Evolutionary conservation across 2,888 invertebrate genomes (phyloP), one percentile per base, ranked within the genome.

Genomic region (Teinopalpus imperialis): DNA sequence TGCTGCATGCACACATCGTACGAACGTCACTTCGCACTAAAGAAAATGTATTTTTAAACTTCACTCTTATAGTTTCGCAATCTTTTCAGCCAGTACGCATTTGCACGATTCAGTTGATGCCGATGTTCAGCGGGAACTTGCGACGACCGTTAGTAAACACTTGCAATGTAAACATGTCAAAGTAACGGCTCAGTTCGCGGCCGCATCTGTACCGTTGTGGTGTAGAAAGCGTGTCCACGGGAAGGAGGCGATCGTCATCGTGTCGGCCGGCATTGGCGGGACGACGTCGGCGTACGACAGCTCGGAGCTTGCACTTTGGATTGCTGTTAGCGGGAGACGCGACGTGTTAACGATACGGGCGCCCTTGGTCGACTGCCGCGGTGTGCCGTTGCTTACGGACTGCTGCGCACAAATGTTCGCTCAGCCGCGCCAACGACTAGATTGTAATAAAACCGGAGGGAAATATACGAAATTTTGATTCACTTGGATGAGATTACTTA

Each of bases 41-140:
- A 77, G 83, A 80, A 79, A 85, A 85, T 81, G 80, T 88, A 87
- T 87, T 87, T 86, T 82, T 87, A 87, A 86, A 88, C 83, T 85
- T 85, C 86, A 87, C 87, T 83, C 77, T 77, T 80, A 83, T 85
- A 86, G 87, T 87, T 82, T 82, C 78, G 86, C 83, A 34, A 45
- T 27, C 75, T 66, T 75, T 79, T 78, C 78, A 80, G 72, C 69
- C 73, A 69, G 71, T 66, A 64, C 73, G 74, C 70, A 71, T 74
- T 74, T 73, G 70, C 67, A 71, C 73, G 61, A 65, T 74, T 70
- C 65, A 70, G 65, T 69, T 70, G 72, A 70, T 63, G 66, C 66
- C 58, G 66, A 65, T 60, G 66, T 68, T 59, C 63, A 66, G 67
- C 63, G 69, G 70, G 70, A 77, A 74, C 69, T 78, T 74, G 69